A percentile compares a stretch with the other conserved stretches of the same genome.
These are phyloP conservation scores for Eucera pruinosa DNA, from an alignment of 2,888 invertebrate genomes.

Conservation along the genomic window DNA sequence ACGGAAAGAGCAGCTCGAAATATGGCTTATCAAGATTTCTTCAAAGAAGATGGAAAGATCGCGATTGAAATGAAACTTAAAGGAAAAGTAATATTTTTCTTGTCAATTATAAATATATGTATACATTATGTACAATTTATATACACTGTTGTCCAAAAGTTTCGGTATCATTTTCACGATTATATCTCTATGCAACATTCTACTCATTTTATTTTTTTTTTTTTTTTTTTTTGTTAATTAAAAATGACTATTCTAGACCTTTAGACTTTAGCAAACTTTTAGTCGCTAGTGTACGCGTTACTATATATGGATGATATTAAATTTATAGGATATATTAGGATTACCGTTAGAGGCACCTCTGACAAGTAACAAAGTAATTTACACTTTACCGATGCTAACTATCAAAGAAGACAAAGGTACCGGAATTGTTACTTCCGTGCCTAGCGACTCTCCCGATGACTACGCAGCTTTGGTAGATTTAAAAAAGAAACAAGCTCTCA, in stretches of 20 bases:
- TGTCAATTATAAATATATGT: background rate
- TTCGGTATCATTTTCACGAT: too few species aligned
- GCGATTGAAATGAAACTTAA: slow-evolving; percentile 89
- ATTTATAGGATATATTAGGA: slow-evolving; percentile 91
- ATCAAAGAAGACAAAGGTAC: slow-evolving; percentile 99
- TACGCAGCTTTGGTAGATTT: slow-evolving; percentile 97
- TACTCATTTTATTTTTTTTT: too few species aligned
- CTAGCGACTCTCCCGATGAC: slow-evolving; percentile 99
- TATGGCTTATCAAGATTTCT: slow-evolving; percentile 98
- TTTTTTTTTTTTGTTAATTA: too few species aligned
- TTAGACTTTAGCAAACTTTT: too few species aligned
- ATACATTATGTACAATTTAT: too few species aligned
- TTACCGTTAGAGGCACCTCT: slow-evolving; percentile 93
- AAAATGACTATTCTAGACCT: too few species aligned
- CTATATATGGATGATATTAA: too few species aligned
- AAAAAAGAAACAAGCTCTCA: slow-evolving; percentile 96
- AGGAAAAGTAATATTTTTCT: slow-evolving; percentile 86
- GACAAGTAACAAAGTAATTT: slow-evolving; percentile 92
- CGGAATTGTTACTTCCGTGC: slow-evolving; percentile 98
- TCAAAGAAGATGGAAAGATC: slow-evolving; percentile 91
- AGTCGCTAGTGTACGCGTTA: too few species aligned
- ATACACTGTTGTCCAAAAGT: background rate
- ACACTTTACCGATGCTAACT: slow-evolving; percentile 98
- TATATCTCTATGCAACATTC: too few species aligned
- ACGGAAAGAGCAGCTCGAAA: slow-evolving; percentile 96